Evolutionary conservation across 2,113 vertebrate genomes (phyloP), one percentile per base, ranked within the genome.

Genomic region (Melanerpes formicivorus): DNA sequence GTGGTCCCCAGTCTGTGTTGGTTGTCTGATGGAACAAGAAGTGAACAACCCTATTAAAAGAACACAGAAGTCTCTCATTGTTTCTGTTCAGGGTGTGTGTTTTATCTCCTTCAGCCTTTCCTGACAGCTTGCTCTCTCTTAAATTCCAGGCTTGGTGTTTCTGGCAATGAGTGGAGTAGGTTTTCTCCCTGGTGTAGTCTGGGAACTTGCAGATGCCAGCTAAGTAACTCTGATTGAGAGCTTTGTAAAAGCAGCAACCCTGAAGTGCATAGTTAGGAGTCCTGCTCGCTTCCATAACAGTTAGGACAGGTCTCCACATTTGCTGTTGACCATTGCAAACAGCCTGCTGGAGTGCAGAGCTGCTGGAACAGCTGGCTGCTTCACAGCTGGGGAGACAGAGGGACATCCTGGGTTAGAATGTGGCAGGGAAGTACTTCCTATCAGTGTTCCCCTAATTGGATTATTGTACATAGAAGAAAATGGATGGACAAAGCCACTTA

Each of bases 221-320:
- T 26, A 16, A 52, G 44, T 32, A 64, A 60, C 29, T 75, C 58
- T 62, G 23, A 22, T 67, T 12, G 37, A 26, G 40, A 48, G 23
- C 27, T 83, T 32, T 83, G 30, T 37, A 10, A 54, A 42, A 60
- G 44, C 66, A 71, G 32, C 10, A 85, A 58, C 19, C 18, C 14
- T 22, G 0, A 50, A 29, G 7, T 40, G 15, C 9, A 0, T 32
- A 23, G 29, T 75, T 64, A 12, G 0, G 21, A 17, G 18, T 60
- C 23, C 59, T 79, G 50, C 34, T 80, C 72, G 25, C 70, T 83
- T 79, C 42, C 11, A 0, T 46, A 21, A 22, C 5, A 8, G 6
- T 75, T 55, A n/a, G 42, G 70, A 15, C 17, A 50, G 56, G 8
- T 55, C 34, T 91, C 34, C 54, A 50, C 55, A 64, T 56, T 2